These are phyloP conservation scores for Eulacestoma nigropectus DNA, from an alignment of 2,113 vertebrate genomes.

Conservation along the genomic window DNA sequence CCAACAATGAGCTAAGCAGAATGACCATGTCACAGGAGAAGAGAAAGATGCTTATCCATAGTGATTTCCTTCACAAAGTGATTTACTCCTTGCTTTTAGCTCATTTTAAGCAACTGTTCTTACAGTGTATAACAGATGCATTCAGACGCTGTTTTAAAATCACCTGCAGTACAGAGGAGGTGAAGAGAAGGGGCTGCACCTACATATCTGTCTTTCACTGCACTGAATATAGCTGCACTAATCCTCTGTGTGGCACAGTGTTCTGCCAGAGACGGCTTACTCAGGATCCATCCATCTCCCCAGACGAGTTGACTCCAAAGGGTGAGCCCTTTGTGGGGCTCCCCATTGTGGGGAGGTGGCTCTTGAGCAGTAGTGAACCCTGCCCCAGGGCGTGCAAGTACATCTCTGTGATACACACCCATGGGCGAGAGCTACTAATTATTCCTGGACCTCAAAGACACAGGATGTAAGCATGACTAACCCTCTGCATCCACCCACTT, in stretches of 20 bases:
- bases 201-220: neutral
- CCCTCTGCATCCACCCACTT: neutral
- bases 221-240: neutral
- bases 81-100: neutral
- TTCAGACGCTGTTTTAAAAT: neutral
- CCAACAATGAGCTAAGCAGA: neutral
- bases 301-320: neutral
- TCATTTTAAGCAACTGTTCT: neutral
- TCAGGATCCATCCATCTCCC: neutral
- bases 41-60: neutral
- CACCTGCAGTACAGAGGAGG: neutral
- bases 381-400: neutral
- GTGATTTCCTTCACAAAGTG: neutral
- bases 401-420: neutral
- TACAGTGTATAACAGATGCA: neutral
- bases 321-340: too few relatives aligned
- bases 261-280: neutral
- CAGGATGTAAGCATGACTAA: slow-evolving; percentile 5
- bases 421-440: neutral
- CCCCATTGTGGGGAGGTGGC: neutral
- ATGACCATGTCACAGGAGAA: neutral
- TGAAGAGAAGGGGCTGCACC: neutral
- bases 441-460: neutral
- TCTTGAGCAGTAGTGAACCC: neutral
- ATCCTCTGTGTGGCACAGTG: neutral